Conservation (phyloP, 1,140 invertebrate species). For the Lucilia cuprina region DNA sequence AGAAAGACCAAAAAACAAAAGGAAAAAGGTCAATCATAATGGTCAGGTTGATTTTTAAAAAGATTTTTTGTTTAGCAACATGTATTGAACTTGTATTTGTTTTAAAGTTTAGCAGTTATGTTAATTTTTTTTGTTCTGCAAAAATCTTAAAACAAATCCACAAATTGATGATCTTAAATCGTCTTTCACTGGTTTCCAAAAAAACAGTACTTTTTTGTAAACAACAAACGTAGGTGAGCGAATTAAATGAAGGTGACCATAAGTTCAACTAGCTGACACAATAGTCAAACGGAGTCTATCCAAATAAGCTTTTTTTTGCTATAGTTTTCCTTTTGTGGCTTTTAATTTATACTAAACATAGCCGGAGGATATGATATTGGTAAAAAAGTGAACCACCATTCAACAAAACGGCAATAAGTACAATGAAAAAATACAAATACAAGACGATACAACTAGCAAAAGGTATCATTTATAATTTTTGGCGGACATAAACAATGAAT, state of each 20-base stretch:
- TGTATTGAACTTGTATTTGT: slow-evolving; percentile 28
- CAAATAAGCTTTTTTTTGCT: slow-evolving; percentile 9
- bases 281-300: slow-evolving; percentile 16
- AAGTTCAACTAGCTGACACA: slow-evolving; percentile 58
- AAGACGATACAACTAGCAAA: too few species aligned
- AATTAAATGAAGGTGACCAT: slow-evolving; percentile 58
- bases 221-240: slow-evolving; percentile 39
- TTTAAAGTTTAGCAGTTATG: slow-evolving; percentile 10
- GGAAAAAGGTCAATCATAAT: slow-evolving; percentile 31
- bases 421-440: not conserved
- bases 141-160: not conserved
- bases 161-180: not conserved
- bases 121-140: not conserved
- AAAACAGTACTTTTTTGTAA: not conserved
- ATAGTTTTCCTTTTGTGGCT: slow-evolving; percentile 20
- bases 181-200: not conserved
- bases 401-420: not conserved
- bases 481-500: too few species aligned
- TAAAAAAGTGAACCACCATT: slow-evolving; percentile 22
- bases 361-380: slow-evolving; percentile 19
- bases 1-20: not conserved
- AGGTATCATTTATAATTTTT: too few species aligned
- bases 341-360: slow-evolving; percentile 34
- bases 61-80: not conserved
- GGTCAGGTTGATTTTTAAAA: slow-evolving; percentile 2